Base-by-base conservation (phyloP, 2,888 invertebrate genomes). In the Ecdyonurus torrentis region DNA sequence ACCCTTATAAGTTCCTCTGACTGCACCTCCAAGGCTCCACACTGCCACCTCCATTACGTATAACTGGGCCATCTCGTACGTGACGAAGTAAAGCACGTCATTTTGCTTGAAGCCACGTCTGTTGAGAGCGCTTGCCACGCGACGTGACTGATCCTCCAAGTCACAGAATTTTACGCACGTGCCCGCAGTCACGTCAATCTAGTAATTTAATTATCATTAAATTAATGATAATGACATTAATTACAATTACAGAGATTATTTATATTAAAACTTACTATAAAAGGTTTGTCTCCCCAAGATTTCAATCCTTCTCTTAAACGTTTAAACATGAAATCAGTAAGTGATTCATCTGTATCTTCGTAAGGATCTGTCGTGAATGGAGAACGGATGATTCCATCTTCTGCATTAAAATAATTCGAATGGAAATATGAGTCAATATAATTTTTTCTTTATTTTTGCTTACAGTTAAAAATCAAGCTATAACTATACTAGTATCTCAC, bases 1-100 rank as follows among this genome's bases (percentile, higher is more conserved):
- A 23, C 58, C 61, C 52, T 63, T 60, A 52, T 37, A 63, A 18
- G 61, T 61, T 20, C 63, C 63, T 50, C 63, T 25, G 5, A 61
- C 58, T 10, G 61, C 20, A 2, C 65, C 66, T 52, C 65, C 65
- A 23, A 65, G 65, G 25, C 62, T 58, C 66, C 66, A 66, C 2
- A 63, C 65, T 18, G 63, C 63, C 23, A 66, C 20, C 20, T 61
- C 37, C 2, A 62, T 55, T 25, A 63, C 53, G 19, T 66, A 61
- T 22, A 65, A 59, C 15, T 62, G 59, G 3, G 61, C 58, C 5
- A 64, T 59, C 23, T 66, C 64, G 59, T 62, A 60, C 23, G 62
- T 60, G 50, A 60, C 63, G 52, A 64, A 59, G 25, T 58, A 61
- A 52, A 66, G 55, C 58, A 61, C 58, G 52, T 66, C 64, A 19